phyloP scores from a whole-genome alignment of 2,888 invertebrate genomes.

The Ctena decussata region DNA sequence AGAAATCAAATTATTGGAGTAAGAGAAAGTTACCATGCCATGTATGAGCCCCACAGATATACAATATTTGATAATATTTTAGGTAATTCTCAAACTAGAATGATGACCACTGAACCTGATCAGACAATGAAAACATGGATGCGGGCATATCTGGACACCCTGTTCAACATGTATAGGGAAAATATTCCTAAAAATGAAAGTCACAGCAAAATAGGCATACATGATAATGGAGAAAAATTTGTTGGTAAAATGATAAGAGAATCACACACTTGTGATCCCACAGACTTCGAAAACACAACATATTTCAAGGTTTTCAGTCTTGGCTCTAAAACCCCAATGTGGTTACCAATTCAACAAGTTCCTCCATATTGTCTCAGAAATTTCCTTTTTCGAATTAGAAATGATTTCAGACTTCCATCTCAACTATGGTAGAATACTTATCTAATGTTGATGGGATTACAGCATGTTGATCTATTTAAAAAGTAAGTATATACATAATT shows the following conservation, averaged over 20 bases:
- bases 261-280: not conserved
- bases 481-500: too few relatives aligned
- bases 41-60: too few relatives aligned
- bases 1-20: too few relatives aligned
- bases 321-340: not conserved
- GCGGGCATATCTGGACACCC: not conserved
- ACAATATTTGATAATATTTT: too few relatives aligned
- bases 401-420: too few relatives aligned
- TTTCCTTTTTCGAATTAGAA: not conserved
- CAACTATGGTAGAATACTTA: too few relatives aligned
- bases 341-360: not conserved
- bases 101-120: too few relatives aligned
- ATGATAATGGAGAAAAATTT: not conserved
- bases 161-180: not conserved
- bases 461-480: too few relatives aligned
- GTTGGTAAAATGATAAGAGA: constrained; percentile 7
- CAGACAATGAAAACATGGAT: too few relatives aligned
- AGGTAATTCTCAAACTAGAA: too few relatives aligned
- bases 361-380: not conserved
- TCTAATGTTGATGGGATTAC: too few relatives aligned
- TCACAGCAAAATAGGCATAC: not conserved
- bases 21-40: too few relatives aligned
- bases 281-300: not conserved
- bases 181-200: not conserved
- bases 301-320: not conserved